Conservation (phyloP, 1,140 invertebrate species). For the Drosophila punjabiensis region DNA sequence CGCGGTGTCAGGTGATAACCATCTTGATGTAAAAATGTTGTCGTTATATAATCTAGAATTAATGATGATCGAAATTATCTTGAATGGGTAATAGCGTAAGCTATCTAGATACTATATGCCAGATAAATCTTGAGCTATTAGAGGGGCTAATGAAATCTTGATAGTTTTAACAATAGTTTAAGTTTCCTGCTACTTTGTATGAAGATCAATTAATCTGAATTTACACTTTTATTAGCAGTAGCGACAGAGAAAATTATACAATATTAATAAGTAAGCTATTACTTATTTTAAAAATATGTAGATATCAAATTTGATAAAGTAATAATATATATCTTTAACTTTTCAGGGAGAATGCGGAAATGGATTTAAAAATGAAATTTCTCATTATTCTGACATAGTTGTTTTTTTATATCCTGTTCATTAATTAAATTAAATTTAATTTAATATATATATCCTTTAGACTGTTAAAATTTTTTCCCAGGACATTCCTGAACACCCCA, state of each 20-base stretch:
- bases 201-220: background rate
- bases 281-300: background rate
- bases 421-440: too few species aligned
- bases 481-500: too few species aligned
- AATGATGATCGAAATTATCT: constrained; percentile 14
- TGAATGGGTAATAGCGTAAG: constrained; percentile 3
- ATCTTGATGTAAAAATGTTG: constrained; percentile 16
- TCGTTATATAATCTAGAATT: constrained; percentile 22
- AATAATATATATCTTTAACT: background rate
- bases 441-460: too few species aligned
- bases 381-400: too few species aligned
- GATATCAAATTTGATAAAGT: too few species aligned
- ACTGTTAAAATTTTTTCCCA: background rate
- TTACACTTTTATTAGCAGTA: background rate
- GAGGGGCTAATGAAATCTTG: constrained; percentile 2
- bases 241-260: background rate
- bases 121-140: background rate
- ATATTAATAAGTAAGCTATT: background rate
- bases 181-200: background rate
- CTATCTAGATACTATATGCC: background rate
- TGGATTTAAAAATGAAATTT: background rate
- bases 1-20: constrained; percentile 30
- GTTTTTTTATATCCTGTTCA: too few species aligned
- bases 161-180: background rate
- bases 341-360: background rate